Base-by-base conservation (phyloP, 2,113 vertebrate genomes). In the Pachypanchax playfairii region DNA sequence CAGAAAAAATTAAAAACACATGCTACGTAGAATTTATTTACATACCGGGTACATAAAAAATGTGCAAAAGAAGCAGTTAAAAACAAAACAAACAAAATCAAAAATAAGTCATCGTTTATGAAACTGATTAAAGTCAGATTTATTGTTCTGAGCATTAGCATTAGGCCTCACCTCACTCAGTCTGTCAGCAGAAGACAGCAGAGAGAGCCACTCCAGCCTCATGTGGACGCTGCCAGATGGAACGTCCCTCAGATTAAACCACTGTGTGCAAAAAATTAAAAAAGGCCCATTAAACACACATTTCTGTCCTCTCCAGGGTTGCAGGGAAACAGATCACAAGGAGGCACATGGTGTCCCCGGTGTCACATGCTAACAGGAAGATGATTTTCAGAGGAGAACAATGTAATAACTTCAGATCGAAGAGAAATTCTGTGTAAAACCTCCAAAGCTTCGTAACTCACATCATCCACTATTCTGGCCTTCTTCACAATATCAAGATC, bases 141-240 rank as follows among this genome's bases (percentile, higher is more conserved):
- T n/a, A n/a, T n/a, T n/a, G n/a, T n/a, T n/a, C n/a, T n/a, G n/a
- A n/a, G n/a, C n/a, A n/a, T n/a, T n/a, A 7, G 14, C 22, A 12
- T 15, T 5, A 17, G 15, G 14, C 20, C 79, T 91, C 77, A 96
- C 96, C 93, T 96, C 91, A 31, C 84, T 93, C 59, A 98, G 89
- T 64, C 93, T 91, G 73, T 94, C 93, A 71, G 92, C 83, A 79
- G 93, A 92, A 36, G 93, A 73, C 75, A 94, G 82, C 68, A 96
- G 92, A 4, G 92, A 93, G 29, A 96, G 92, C 96, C 96, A 98
- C 70, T 98, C 95, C 70, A 98, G 86, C 48, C 92, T 87, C 73
- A 98, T 88, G 80, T 94, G 94, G 46, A 98, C 89, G 18, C 92
- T 92, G 46, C 94, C 95, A 25, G 88, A 90, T 5, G 91, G 84